Percentiles rank a stretch among this genome's conserved stretches.
Conservation (phyloP, 2,113 vertebrate genomes). For the Aleadryas rufinucha region DNA sequence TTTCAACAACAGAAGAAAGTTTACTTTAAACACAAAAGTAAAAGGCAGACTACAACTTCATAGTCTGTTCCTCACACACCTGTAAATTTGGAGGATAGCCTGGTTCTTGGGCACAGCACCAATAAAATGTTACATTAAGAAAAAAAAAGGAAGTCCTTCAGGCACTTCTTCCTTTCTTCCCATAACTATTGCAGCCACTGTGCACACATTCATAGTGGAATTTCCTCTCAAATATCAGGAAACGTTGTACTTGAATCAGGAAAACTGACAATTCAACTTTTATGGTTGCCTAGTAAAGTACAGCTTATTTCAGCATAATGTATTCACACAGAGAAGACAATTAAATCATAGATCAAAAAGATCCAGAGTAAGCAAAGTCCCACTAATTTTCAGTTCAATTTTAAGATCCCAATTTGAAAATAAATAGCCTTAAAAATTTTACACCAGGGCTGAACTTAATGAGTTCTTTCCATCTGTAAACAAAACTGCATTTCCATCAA, state of each 20-base stretch:
- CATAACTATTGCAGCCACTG: neutral
- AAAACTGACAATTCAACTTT: neutral
- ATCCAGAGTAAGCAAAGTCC: neutral
- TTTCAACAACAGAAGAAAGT: neutral
- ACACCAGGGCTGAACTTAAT: neutral
- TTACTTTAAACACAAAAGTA: neutral
- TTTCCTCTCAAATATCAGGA: neutral
- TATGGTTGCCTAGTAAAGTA: neutral
- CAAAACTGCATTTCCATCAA: neutral
- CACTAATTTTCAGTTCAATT: neutral
- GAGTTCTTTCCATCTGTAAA: neutral
- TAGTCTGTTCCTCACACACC: neutral
- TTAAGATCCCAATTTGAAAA: neutral
- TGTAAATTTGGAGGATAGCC: neutral
- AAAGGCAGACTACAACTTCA: neutral
- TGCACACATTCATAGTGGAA: neutral
- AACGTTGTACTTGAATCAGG: neutral
- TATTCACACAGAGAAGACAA: neutral
- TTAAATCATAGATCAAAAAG: neutral
- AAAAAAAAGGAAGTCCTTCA: neutral
- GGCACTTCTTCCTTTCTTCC: neutral
- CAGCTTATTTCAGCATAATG: neutral
- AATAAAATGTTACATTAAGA: neutral
- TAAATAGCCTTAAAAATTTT: neutral
- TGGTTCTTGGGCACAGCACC: neutral